Conservation (phyloP, 2,113 vertebrate genomes). For the Electrona antarctica region DNA sequence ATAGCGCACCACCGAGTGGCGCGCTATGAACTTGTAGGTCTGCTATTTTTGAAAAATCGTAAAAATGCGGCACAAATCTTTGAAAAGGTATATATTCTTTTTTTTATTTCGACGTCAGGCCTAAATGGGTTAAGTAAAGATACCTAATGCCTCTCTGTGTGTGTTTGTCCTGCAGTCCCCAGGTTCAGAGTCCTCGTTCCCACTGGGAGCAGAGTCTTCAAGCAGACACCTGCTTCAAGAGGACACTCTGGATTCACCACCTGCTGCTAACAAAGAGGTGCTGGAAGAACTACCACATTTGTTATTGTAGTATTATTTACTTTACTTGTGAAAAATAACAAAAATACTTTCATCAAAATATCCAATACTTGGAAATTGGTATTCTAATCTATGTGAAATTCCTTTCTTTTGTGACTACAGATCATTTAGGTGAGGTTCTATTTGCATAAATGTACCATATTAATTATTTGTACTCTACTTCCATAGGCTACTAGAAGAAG, state of each 20-base stretch:
- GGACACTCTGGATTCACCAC: conserved; percentile 81
- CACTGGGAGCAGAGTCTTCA: conserved; percentile 90
- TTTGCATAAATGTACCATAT: not conserved
- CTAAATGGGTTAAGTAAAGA: too few species aligned
- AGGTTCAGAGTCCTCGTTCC: conserved; percentile 87
- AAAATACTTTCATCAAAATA: not conserved
- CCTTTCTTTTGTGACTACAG: not conserved
- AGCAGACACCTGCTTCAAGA: conserved; percentile 83
- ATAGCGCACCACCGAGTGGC: too few species aligned
- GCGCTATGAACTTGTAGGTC: too few species aligned
- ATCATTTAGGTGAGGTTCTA: not conserved
- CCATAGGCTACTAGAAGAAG: conserved; percentile 92
- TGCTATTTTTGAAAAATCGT: too few species aligned
- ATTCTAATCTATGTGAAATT: not conserved
- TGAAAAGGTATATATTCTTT: too few species aligned
- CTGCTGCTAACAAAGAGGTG: conserved; percentile 89
- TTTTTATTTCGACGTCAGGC: too few species aligned
- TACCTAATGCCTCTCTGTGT: not conserved
- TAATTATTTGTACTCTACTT: conserved; percentile 69
- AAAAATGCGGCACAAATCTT: too few species aligned
- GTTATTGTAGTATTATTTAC: too few species aligned
- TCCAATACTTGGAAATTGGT: too few species aligned
- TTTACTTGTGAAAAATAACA: too few species aligned
- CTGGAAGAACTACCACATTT: not conserved
- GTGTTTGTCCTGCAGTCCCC: conserved; percentile 79